Base-by-base conservation (phyloP, 2,888 invertebrate genomes). In the Drosophila acutilabella region DNA sequence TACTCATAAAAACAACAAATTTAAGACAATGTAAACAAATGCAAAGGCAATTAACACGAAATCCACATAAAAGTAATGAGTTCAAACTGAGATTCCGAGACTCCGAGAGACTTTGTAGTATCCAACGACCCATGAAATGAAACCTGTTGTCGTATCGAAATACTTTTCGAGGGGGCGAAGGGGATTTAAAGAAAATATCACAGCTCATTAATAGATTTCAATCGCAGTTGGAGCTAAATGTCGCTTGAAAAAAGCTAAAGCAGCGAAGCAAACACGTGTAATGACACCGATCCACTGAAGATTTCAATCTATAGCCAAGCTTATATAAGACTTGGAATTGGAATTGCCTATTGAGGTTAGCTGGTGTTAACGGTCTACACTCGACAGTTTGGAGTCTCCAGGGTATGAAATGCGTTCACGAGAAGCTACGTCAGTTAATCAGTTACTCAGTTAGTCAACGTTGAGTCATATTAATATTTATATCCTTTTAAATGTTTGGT, bases 21-120 rank as follows among this genome's bases (percentile, higher is more conserved):
- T 88, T 65, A 83, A 88, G 81, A 74, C 80, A 87, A 83, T 87
- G 84, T 77, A 77, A 88, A 81, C 74, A 86, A 88, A 79, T 83
- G 80, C 68, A 30, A 72, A 58, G 51, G 84, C 57, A 89, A 87
- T 85, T 89, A 87, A 72, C 87, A 86, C 89, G 85, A 87, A 86
- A 81, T 74, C 61, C 82, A 79, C 84, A 89, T 87, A 75, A 88
- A 87, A 87, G 59, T 81, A 87, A 89, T 87, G 84, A 70, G 87
- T 71, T 74, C 73, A 83, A 30, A 73, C 44, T 64, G 74, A 52
- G 58, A 64, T 57, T 48, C 38, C 30, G 40, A 50, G 38, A 23
- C 23, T 23, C 23, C 23, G 23, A 23, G 23, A 23, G 23, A 16
- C 23, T 16, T 13, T 51, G 52, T 48, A 42, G 45, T 50, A 71